Conservation (phyloP, 2,888 invertebrate species). For the Drosophila nigricruria region DNA sequence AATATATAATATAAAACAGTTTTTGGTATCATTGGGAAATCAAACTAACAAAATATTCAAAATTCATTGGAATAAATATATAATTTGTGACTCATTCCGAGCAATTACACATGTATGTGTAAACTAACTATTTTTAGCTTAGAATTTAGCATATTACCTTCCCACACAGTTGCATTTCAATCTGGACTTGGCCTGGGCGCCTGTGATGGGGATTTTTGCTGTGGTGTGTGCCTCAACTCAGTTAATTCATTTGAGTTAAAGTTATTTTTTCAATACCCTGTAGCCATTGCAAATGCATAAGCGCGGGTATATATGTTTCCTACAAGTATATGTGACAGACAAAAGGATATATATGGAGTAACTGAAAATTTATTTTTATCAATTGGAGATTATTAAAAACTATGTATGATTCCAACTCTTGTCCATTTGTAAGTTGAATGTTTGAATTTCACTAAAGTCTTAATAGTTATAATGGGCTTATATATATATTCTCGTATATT, state of each 20-base stretch:
- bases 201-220: conserved; percentile 30
- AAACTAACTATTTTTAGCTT: not conserved
- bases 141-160: conserved; percentile 4
- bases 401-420: too few species aligned
- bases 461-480: too few species aligned
- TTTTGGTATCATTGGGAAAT: not conserved
- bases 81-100: not conserved
- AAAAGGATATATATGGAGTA: not conserved
- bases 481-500: too few species aligned
- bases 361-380: not conserved
- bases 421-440: too few species aligned
- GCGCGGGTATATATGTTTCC: too few species aligned
- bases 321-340: not conserved
- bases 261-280: conserved; percentile 1
- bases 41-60: too few species aligned
- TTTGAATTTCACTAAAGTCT: too few species aligned
- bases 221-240: conserved; percentile 7
- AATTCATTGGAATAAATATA: too few species aligned
- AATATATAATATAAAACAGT: too few species aligned
- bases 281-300: not conserved
- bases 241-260: conserved; percentile 11
- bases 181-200: conserved; percentile 2
- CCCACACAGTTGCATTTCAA: not conserved
- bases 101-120: not conserved
- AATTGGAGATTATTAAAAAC: not conserved